These are phyloP conservation scores for Tenthredo scrophulariae DNA, from an alignment of 2,888 invertebrate genomes.

Conservation along the genomic window DNA sequence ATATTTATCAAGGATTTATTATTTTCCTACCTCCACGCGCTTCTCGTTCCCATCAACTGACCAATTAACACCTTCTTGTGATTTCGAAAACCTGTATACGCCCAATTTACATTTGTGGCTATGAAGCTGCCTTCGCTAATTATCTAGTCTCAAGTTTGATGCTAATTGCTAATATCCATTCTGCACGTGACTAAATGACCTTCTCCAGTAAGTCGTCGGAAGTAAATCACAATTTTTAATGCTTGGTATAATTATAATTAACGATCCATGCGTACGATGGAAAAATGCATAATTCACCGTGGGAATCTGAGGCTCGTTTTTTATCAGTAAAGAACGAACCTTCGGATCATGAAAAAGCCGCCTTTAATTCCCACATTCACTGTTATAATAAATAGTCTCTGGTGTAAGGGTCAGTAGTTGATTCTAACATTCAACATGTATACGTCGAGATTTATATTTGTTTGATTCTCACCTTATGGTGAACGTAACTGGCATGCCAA, in stretches of 20 bases:
- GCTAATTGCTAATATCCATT: not conserved
- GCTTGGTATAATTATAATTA: not conserved
- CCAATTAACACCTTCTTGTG: not conserved
- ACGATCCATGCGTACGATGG: not conserved
- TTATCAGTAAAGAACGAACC: not conserved
- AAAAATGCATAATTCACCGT: not conserved
- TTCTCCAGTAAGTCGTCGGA: not conserved
- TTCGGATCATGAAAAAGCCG: not conserved
- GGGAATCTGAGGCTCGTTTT: not conserved
- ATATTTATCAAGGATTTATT: not conserved
- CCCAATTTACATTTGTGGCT: not conserved
- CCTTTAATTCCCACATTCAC: not conserved
- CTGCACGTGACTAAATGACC: not conserved
- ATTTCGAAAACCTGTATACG: not conserved
- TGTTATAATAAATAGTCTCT: not conserved
- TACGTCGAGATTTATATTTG: conserved; percentile 8
- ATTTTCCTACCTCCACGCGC: not conserved
- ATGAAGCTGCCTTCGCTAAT: not conserved
- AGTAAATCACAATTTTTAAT: not conserved
- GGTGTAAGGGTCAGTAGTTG: not conserved
- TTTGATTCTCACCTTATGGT: not conserved
- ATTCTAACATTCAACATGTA: not conserved
- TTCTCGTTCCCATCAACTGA: not conserved
- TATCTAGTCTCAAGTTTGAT: not conserved
- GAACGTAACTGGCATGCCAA: not conserved